A percentile compares a stretch with the other conserved stretches of the same genome.
These are phyloP conservation scores for Theropithecus gelada DNA, from an alignment of 2,113 vertebrate species.

Conservation along the genomic window DNA sequence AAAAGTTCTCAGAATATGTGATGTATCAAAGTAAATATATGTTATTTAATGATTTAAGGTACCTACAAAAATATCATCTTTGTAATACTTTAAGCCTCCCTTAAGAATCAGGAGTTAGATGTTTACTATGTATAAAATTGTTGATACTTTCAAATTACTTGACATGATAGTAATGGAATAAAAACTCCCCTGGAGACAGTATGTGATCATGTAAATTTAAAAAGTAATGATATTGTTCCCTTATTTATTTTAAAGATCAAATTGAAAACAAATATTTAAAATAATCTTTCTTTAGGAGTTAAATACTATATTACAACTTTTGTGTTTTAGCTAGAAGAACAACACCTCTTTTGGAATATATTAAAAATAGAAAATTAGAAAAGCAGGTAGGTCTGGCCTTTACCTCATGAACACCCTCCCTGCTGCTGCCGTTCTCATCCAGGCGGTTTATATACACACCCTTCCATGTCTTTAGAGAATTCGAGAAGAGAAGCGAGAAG, in stretches of 20 bases:
- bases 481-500: slow-evolving; percentile 97
- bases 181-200: not conserved
- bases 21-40: not conserved
- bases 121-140: not conserved
- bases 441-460: slow-evolving; percentile 31
- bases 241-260: slow-evolving; percentile 70
- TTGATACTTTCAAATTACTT: not conserved
- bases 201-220: not conserved
- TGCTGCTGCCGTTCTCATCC: slow-evolving; percentile 15
- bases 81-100: not conserved
- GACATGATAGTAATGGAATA: not conserved
- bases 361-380: slow-evolving; percentile 99
- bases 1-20: not conserved
- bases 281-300: slow-evolving; percentile 76
- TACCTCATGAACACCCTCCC: slow-evolving; percentile 68
- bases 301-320: slow-evolving; percentile 78
- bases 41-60: not conserved
- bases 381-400: slow-evolving; percentile 92
- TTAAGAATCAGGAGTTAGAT: not conserved
- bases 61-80: not conserved
- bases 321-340: slow-evolving; percentile 95
- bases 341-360: slow-evolving; percentile 98
- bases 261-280: slow-evolving; percentile 70
- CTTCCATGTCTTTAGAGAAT: slow-evolving; percentile 88
- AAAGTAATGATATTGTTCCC: slow-evolving; percentile 28